Evolutionary conservation across 2,797 vertebrate species (phyloP).

Genomic region (Schizopygopsis malacanthus): DNA sequence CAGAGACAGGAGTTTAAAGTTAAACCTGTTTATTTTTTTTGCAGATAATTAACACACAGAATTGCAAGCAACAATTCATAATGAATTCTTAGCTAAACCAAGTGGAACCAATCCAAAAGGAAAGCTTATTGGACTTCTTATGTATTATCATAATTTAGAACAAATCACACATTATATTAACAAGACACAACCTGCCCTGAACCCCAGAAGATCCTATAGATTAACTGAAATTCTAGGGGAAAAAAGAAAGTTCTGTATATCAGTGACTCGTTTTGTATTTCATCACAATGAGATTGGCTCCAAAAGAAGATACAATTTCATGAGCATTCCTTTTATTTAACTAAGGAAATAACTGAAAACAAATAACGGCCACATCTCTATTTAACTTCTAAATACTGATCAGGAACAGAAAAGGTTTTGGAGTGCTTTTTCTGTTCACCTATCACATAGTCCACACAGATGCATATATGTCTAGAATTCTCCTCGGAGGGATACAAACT

Average conservation of each 20-base stretch:
- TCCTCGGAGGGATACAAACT: conserved; percentile 83
- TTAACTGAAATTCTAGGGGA: neutral
- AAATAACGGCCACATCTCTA: neutral
- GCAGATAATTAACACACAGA: neutral
- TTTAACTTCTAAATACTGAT: conserved; percentile 76
- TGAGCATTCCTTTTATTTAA: neutral
- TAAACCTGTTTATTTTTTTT: neutral
- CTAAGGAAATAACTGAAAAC: neutral
- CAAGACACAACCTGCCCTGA: neutral
- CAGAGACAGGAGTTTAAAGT: neutral
- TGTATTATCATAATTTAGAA: neutral
- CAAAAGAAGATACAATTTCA: neutral
- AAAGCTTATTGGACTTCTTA: neutral
- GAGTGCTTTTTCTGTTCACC: conserved; percentile 80
- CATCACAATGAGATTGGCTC: neutral
- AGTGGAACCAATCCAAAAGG: neutral
- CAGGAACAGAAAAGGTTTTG: conserved; percentile 87
- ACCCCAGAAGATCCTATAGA: neutral
- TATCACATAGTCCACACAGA: conserved; percentile 82
- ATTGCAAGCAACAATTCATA: neutral
- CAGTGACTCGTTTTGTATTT: neutral
- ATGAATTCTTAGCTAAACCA: neutral
- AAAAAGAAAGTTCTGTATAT: neutral
- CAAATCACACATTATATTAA: neutral
- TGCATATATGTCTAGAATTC: conserved; percentile 83